Evolutionary conservation across 2,797 vertebrate species (phyloP), one percentile per base, ranked within the genome.

Genomic region (Gymnoscopelus microlampas): DNA sequence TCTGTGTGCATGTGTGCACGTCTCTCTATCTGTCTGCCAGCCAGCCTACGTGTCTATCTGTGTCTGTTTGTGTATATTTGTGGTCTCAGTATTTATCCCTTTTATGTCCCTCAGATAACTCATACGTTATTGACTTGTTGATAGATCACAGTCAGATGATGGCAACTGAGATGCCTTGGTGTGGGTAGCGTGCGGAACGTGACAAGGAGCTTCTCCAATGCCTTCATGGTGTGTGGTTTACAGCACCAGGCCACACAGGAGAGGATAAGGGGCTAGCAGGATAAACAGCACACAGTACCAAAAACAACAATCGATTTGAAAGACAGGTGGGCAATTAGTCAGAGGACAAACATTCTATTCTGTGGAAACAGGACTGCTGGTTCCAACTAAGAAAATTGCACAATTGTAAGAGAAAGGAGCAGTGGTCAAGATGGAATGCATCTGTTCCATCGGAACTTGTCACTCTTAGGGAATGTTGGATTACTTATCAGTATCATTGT

Each of bases 191-290:
- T 10, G 3, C 14, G 68, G 51, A 74, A 47, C 32, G 32, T 2
- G 0, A 58, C 61, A 60, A 9, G 55, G 26, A 59, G 58, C 39
- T 13, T 55, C 54, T 15, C 6, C 5, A 0, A 19, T 39, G 66
- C 55, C 47, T 29, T 68, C 77, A 60, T 55, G 47, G 85, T 90
- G 89, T 92, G 89, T 88, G 91, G 88, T 91, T 92, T 88, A 86
- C 71, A 76, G 73, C 81, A 29, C 47, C 7, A 62, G 87, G 84
- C 89, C 90, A 89, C 90, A 91, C 87, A 90, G 15, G 70, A 80
- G 75, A 79, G 62, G 53, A 35, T 35, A 35, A 5, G 6, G 32
- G 32, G 32, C 32, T 35, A 6, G 72, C 50, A 60, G 23, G 68
- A 69, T 15, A 61, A 80, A 60, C 71, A 70, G 12, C 58, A 39